These are phyloP conservation scores for Geopemphigus sp. DNA, from an alignment of 1,140 invertebrate genomes.

Conservation along the genomic window DNA sequence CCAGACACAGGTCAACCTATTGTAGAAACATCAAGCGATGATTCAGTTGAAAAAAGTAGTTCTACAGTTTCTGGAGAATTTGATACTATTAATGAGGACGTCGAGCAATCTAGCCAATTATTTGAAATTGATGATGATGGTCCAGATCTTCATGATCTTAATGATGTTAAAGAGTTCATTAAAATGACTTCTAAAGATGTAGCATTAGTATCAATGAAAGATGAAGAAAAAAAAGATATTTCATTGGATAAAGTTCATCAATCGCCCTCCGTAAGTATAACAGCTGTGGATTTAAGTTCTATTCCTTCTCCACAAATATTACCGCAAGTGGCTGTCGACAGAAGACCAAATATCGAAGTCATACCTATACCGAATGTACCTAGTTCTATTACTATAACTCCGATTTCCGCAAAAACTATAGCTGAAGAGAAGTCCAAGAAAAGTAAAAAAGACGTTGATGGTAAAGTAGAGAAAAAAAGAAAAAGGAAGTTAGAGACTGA, in stretches of 20 bases:
- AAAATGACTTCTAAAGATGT: constrained; percentile 39
- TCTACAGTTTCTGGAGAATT: constrained; percentile 34
- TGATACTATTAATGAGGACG: constrained; percentile 19
- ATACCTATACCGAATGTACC: constrained; percentile 63
- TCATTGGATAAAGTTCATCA: constrained; percentile 31
- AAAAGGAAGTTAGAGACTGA: constrained; percentile 68
- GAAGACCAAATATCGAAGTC: constrained; percentile 43
- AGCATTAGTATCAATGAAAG: constrained; percentile 27
- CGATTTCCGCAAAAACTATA: constrained; percentile 61
- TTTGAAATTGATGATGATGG: constrained; percentile 46
- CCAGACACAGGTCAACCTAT: constrained; percentile 34
- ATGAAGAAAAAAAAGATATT: constrained; percentile 34
- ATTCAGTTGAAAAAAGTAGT: constrained; percentile 45
- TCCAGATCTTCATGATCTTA: constrained; percentile 41
- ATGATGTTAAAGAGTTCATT: constrained; percentile 47
- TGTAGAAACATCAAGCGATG: constrained; percentile 34
- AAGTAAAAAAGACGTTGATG: constrained; percentile 57
- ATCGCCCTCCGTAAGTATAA: constrained; percentile 39
- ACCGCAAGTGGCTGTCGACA: constrained; percentile 40
- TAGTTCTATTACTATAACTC: constrained; percentile 81
- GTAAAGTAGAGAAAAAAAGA: constrained; percentile 73
- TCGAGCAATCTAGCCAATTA: constrained; percentile 17
- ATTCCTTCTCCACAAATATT: constrained; percentile 40
- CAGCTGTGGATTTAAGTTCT: constrained; percentile 43
- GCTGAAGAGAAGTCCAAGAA: constrained; percentile 63